These are phyloP conservation scores for Nymphalis io DNA, from an alignment of 1,140 invertebrate genomes.

Conservation along the genomic window DNA sequence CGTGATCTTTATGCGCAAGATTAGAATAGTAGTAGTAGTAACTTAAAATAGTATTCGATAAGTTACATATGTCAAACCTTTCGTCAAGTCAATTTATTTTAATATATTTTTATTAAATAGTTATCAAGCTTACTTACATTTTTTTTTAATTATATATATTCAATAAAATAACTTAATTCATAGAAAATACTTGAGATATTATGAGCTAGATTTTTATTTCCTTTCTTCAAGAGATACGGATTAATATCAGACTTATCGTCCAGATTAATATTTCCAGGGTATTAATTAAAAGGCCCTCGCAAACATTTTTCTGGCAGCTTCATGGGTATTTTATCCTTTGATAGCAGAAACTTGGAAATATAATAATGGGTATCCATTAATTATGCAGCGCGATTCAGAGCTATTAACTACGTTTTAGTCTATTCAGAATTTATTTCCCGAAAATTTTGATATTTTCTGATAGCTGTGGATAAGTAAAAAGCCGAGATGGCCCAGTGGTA, in stretches of 20 bases:
- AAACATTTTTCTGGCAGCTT: conserved; percentile 24
- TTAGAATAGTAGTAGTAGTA: no score
- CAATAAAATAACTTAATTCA: neutral
- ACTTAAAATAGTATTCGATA: no score
- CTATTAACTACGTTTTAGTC: neutral
- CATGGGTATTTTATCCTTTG: conserved; percentile 15
- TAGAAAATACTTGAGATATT: neutral
- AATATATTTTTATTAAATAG: no score
- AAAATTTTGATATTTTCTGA: no score
- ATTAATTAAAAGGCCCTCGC: conserved; percentile 28
- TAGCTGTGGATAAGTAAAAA: no score
- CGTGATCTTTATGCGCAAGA: no score
- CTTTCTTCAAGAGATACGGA: neutral
- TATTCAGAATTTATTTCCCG: no score
- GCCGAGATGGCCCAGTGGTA: no score
- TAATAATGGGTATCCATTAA: conserved; percentile 9
- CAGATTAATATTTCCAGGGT: conserved; percentile 11
- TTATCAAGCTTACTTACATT: no score
- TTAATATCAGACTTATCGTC: conserved; percentile 7
- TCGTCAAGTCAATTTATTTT: no score
- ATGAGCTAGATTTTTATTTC: neutral
- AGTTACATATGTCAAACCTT: no score
- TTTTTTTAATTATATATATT: neutral
- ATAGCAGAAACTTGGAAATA: conserved; percentile 14
- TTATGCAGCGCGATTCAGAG: neutral